Conservation (phyloP, 1,140 invertebrate species). For the Bactericera cockerelli region DNA sequence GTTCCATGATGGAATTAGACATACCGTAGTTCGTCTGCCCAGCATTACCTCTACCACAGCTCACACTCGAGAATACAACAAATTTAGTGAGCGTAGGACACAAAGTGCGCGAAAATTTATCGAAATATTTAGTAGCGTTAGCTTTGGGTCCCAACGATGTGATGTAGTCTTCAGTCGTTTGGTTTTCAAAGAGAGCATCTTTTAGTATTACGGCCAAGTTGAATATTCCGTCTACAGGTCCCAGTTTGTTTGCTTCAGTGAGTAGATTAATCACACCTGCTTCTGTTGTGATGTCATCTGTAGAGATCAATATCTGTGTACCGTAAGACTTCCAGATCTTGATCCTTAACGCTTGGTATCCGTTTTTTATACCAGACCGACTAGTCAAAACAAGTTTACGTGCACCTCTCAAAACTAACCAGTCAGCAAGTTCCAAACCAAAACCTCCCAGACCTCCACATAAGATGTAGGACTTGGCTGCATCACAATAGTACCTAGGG, state of each 20-base stretch:
- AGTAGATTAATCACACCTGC: slow-evolving; percentile 39
- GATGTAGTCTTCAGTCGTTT: slow-evolving; percentile 38
- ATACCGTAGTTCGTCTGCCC: slow-evolving; percentile 80
- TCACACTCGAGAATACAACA: slow-evolving; percentile 73
- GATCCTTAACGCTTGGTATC: slow-evolving; percentile 55
- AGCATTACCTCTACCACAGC: slow-evolving; percentile 72
- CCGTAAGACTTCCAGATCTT: slow-evolving; percentile 37
- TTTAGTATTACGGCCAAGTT: slow-evolving; percentile 53
- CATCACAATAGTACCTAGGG: slow-evolving; percentile 37
- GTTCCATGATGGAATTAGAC: slow-evolving; percentile 56
- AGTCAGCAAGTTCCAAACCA: slow-evolving; percentile 77
- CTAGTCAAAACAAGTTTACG: slow-evolving; percentile 64
- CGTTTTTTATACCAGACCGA: slow-evolving; percentile 54
- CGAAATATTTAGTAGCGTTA: slow-evolving; percentile 39
- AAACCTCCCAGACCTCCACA: slow-evolving; percentile 69
- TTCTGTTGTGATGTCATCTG: slow-evolving; percentile 31
- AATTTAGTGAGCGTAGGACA: slow-evolving; percentile 43
- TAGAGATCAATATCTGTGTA: slow-evolving; percentile 33
- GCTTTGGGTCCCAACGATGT: slow-evolving; percentile 42
- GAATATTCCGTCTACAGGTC: slow-evolving; percentile 57
- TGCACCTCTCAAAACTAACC: slow-evolving; percentile 66
- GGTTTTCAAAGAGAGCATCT: slow-evolving; percentile 45
- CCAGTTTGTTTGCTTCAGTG: slow-evolving; percentile 36
- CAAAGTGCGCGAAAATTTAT: slow-evolving; percentile 36
- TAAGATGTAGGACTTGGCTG: slow-evolving; percentile 32